Base-by-base conservation (phyloP, 2,797 vertebrate genomes). In the Sebastes kiyomatsui region DNA sequence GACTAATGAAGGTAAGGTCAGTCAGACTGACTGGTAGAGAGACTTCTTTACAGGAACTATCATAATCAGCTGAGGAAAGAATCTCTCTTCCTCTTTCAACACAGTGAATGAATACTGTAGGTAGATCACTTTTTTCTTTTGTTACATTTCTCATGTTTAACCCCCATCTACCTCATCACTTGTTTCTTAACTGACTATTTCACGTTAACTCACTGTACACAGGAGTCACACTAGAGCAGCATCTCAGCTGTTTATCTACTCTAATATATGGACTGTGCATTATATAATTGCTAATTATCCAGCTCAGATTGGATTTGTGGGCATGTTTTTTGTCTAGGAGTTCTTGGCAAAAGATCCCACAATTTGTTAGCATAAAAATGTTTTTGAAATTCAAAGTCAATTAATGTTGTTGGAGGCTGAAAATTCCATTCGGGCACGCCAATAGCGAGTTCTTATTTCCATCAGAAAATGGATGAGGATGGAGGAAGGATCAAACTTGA, bases 111-210 rank as follows among this genome's bases (percentile, higher is more conserved):
- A 67, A 77, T 77, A 86, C 81, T 89, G 81, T 88, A 88, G 66
- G 69, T 79, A 74, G 70, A 80, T 84, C 75, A 87, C 66, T 68
- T 85, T 74, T 83, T 8, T 8, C 67, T 78, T 84, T 80, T 78
- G 70, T 85, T 84, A 42, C 38, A 65, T 90, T 88, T 67, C 68
- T 83, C 35, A 68, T 66, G 68, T 73, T 75, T 25, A 66, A 72
- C 82, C 85, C 72, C 60, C 80, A 91, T 92, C 95, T 96, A 96
- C 95, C 95, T 96, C 95, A 93, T 90, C 23, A 49, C 87, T 49
- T 88, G 18, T 84, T 64, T 87, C 73, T 89, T 76, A 70, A 65
- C 56, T 60, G 64, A 75, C 49, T 62, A 27, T 83, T 66, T 87
- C 65, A 79, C 71, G 64, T 66, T 32, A 55, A 82, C 60, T 83